Base-by-base conservation (phyloP, 2,113 vertebrate genomes). In the Sorex fumeus region DNA sequence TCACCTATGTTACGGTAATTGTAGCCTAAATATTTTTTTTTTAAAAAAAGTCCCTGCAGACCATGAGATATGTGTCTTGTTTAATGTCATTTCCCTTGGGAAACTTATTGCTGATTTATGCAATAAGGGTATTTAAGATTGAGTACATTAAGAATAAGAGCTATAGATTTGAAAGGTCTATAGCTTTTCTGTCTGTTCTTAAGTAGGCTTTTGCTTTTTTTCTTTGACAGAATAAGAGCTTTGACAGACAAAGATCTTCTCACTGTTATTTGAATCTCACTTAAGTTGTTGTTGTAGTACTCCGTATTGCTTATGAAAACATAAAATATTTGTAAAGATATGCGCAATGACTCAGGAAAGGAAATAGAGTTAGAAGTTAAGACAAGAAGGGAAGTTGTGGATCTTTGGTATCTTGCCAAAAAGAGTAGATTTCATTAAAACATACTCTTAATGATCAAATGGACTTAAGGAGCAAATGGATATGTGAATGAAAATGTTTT, bases 81-180 rank as follows among this genome's bases (percentile, higher is more conserved):
- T 85, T 32, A 76, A 15, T 93, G 90, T 88, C 64, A 36, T 95
- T 94, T 91, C 84, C 93, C 93, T 96, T 92, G 79, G 79, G 96
- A 95, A 95, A 90, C 71, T 96, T 96, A 96, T 70, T 95, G 88
- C 40, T 94, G 83, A 70, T 96, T 96, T 96, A 93, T 88, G 62
- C 80, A 96, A 78, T 76, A 34, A 40, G 77, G 45, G 96, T 80
- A 90, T 84, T 72, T 95, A 89, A 94, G 83, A 66, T 93, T 95
- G 84, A 95, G 86, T 94, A 71, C 43, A 62, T 92, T 93, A 96
- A 81, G 72, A 97, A 90, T 93, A 91, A 96, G 93, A 97, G 15
- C 18, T 82, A 77, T 85, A 89, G 76, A 96, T 96, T 96, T 96
- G 50, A 91, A 76, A 95, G 69, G 91, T 83, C 13, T 47, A 2